Percentiles rank a stretch among this genome's conserved stretches.
Evolutionary conservation across 2,888 invertebrate species (phyloP).

Genomic region (Acrocera orbiculus): DNA sequence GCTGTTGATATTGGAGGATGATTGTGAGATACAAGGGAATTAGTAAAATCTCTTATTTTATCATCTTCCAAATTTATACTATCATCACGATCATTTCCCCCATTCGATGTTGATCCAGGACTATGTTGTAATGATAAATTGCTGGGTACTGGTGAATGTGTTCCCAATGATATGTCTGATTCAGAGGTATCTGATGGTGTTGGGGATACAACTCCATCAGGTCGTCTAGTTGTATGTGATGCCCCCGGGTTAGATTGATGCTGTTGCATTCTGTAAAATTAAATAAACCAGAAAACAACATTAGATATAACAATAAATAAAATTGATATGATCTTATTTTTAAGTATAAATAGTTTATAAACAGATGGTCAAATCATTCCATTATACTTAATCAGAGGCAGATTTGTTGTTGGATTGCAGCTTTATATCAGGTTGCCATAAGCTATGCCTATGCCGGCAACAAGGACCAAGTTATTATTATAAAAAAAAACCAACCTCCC

Average conservation of each 20-base stretch:
- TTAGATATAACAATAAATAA: neutral
- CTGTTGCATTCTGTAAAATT: conserved; percentile 26
- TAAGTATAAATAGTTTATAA: neutral
- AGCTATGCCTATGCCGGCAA: no score
- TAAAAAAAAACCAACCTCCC: no score
- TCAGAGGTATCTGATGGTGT: conserved; percentile 30
- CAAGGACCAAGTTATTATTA: no score
- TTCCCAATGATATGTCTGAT: conserved; percentile 31
- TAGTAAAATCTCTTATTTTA: conserved; percentile 26
- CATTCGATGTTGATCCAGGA: conserved; percentile 31
- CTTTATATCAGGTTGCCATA: no score
- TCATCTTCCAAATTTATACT: conserved; percentile 29
- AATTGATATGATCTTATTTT: no score
- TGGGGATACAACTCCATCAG: conserved; percentile 27
- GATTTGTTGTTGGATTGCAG: no score
- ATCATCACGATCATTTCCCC: conserved; percentile 30
- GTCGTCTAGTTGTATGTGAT: conserved; percentile 21
- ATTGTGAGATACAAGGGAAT: conserved; percentile 19
- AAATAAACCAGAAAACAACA: no score
- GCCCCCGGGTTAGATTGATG: conserved; percentile 27
- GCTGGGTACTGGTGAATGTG: conserved; percentile 31
- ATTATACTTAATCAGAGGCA: no score
- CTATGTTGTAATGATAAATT: conserved; percentile 30
- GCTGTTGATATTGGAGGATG: conserved; percentile 10
- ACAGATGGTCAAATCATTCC: no score